These are phyloP conservation scores for Cepaea nemoralis DNA, from an alignment of 1,140 invertebrate genomes.

Conservation along the genomic window DNA sequence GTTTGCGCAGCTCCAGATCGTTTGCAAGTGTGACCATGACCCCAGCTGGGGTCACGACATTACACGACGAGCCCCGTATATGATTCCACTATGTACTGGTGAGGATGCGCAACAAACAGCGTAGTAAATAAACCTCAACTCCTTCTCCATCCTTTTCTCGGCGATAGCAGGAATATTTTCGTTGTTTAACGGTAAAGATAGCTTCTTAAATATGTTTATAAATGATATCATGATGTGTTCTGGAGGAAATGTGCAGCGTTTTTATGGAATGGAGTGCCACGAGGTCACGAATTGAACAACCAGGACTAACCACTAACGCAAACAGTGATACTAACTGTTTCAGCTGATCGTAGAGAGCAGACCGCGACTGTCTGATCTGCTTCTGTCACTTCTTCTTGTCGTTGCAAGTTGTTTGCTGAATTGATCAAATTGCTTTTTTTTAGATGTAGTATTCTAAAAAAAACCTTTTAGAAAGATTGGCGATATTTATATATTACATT, in stretches of 20 bases:
- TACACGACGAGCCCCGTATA: neutral
- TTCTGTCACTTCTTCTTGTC: too few relatives aligned
- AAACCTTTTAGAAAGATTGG: too few relatives aligned
- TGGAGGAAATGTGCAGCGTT: neutral
- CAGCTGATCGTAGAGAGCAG: neutral
- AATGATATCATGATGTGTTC: neutral
- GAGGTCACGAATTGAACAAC: neutral
- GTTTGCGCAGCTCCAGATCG: neutral
- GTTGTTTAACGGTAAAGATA: neutral
- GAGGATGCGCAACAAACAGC: neutral
- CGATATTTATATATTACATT: too few relatives aligned
- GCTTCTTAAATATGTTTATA: neutral
- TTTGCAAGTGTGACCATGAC: constrained; percentile 21
- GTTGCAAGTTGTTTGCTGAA: too few relatives aligned
- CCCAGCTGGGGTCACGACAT: neutral
- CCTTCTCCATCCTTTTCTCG: neutral
- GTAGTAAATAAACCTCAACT: neutral
- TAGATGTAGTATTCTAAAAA: too few relatives aligned
- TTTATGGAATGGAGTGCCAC: neutral
- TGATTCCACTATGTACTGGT: neutral
- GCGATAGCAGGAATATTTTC: neutral
- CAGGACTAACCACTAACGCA: neutral
- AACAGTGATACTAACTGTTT: neutral
- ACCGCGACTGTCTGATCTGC: neutral
- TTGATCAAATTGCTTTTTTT: too few relatives aligned